phyloP scores from a whole-genome alignment of 2,113 vertebrate species.

The Oreotrochilus melanogaster region DNA sequence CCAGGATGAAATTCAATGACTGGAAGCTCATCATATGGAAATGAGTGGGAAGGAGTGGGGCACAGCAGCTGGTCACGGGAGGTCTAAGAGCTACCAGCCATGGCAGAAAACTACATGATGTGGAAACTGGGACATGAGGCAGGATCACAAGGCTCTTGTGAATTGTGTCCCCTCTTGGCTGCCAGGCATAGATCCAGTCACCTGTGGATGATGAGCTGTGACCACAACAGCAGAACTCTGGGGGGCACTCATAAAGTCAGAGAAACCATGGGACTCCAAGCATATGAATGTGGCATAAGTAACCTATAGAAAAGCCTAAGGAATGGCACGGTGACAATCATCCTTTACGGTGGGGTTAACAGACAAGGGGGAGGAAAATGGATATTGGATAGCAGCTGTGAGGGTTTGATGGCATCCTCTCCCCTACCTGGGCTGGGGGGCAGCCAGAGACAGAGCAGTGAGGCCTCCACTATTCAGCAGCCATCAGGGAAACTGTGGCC shows the following conservation, averaged over 20 bases:
- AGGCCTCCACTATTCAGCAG: not conserved
- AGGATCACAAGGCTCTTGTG: fast-evolving
- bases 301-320: not conserved
- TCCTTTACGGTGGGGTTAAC: fast-evolving
- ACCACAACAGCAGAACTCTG: not conserved
- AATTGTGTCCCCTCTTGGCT: not conserved
- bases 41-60: not conserved
- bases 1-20: not conserved
- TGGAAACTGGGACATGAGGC: not conserved
- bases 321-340: not conserved
- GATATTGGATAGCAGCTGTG: too few relatives aligned
- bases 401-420: not conserved
- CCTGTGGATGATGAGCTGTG: not conserved
- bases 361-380: not conserved
- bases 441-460: not conserved
- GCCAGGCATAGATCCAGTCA: not conserved
- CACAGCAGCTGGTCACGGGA: fast-evolving
- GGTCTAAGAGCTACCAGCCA: not conserved
- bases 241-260: fast-evolving
- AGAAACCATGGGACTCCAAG: not conserved
- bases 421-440: not conserved
- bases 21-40: not conserved
- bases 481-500: not conserved
- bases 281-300: not conserved
- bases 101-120: not conserved